Evolutionary conservation across 2,113 vertebrate genomes (phyloP), one percentile per base, ranked within the genome.

Genomic region (Periophthalmus modestus): DNA sequence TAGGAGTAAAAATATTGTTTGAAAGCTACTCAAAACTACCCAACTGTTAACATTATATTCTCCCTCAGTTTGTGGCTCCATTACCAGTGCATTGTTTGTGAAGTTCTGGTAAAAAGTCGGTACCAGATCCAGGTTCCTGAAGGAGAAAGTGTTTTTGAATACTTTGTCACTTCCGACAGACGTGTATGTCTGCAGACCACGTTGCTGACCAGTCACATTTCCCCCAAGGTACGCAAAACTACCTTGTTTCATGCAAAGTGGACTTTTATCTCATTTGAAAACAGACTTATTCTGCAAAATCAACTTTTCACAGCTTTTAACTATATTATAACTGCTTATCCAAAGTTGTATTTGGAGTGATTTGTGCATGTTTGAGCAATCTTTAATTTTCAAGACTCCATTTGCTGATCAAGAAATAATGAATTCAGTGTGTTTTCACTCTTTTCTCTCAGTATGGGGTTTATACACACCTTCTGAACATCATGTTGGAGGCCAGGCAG

Each of bases 131-230:
- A 88, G 68, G 84, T 93, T 47, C 94, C 94, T 5, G 24, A 83
- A 4, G 83, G 82, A 18, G 85, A 83, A 16, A 92, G 83, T 15
- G 89, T 95, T 18, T 96, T 95, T 86, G 95, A 96, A 48, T 85
- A 95, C 46, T 93, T 93, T 54, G 91, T 95, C 7, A 86, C 81
- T 73, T 70, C 62, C 0, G 66, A 76, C 55, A 62, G 76, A 72
- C 63, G 88, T 78, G 82, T 70, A 34, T 78, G 28, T 79, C 80
- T 43, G 47, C 87, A 55, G 12, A 84, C 84, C 59, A 82, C 74
- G 52, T 66, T 72, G 7, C 66, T 81, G 2, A 79, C 54, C 58
- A 90, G 70, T 74, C 48, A 36, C 19, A 68, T 90, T 63, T 86
- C 89, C 33, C 85, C 90, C 1, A 92, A 96, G 95, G 96, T 96